Base-by-base conservation (phyloP, 2,797 vertebrate species). In the Anguilla anguilla region DNA sequence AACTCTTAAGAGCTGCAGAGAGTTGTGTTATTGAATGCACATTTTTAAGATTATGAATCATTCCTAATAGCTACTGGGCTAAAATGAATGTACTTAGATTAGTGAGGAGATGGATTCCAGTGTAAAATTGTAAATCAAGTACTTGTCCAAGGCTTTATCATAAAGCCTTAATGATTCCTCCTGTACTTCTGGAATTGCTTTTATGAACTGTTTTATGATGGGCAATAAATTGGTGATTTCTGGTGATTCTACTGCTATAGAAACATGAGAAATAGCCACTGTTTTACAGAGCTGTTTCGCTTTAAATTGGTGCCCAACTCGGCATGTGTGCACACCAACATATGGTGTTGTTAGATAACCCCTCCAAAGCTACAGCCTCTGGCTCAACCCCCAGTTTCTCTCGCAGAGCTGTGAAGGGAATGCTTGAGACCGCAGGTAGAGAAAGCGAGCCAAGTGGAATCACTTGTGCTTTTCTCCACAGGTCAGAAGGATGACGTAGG, bases 1-100 rank as follows among this genome's bases (percentile, higher is more conserved):
- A 82, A 74, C n/a, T 39, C 81, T 74, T 81, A 59, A 64, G n/a
- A 3, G 28, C 22, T 61, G 43, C 49, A 69, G 79, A 84, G 43
- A 59, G 53, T 67, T 67, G 64, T 59, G 49, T 49, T 85, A 67
- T 59, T 55, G 10, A 57, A 59, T 10, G 84, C 39, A 49, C n/a
- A 3, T 79, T 79, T 77, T 43, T 57, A 22, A 10, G 13, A 79
- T 61, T 55, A 84, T 39, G 46, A 53, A 31, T 85, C 4, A 49
- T 61, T 79, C 53, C 61, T 85, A 11, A 84, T 22, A 88, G 83
- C 83, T 85, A 49, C 49, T 85, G 67, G 13, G 59, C 83, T 88
- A 69, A 83, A 84, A 87, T 83, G 19, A 87, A 72, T 84, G 43
- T 82, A 39, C 22, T 31, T 64, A n/a, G 64, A 85, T 85, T 51